These are phyloP conservation scores for Hydropsyche betteni DNA, from an alignment of 2,888 invertebrate species.

Conservation along the genomic window DNA sequence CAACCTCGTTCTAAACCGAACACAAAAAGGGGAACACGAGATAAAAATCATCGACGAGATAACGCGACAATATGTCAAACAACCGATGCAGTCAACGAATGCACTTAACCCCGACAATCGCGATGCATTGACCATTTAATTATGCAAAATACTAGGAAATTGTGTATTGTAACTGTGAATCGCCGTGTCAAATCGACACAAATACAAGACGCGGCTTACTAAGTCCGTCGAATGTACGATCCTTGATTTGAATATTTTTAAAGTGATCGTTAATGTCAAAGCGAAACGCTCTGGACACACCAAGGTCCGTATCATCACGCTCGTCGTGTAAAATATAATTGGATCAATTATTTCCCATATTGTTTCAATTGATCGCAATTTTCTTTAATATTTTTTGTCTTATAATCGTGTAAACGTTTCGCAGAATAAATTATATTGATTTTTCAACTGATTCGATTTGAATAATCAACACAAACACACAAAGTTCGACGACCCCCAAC, in stretches of 20 bases:
- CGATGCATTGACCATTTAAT: constrained; percentile 25
- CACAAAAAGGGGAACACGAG: not conserved
- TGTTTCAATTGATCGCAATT: constrained; percentile 24
- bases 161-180: constrained; percentile 18
- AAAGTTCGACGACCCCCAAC: too few species aligned
- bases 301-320: constrained; percentile 29
- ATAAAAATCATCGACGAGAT: not conserved
- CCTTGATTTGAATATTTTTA: too few species aligned
- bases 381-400: not conserved
- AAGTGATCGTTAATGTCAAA: constrained; percentile 5
- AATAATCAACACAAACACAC: too few species aligned
- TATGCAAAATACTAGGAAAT: constrained; percentile 22
- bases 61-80: too few species aligned
- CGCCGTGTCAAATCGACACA: constrained; percentile 1
- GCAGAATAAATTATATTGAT: too few species aligned
- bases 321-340: constrained; percentile 26
- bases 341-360: constrained; percentile 16
- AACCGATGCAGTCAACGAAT: too few species aligned
- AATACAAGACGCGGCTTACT: too few species aligned
- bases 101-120: constrained; percentile 2
- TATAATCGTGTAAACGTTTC: too few species aligned
- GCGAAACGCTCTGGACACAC: constrained; percentile 2
- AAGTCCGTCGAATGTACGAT: too few species aligned
- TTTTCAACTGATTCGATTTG: too few species aligned
- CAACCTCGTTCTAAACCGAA: not conserved